phyloP scores from a whole-genome alignment of 2,797 vertebrate species.

The Corythornis leucogaster region DNA sequence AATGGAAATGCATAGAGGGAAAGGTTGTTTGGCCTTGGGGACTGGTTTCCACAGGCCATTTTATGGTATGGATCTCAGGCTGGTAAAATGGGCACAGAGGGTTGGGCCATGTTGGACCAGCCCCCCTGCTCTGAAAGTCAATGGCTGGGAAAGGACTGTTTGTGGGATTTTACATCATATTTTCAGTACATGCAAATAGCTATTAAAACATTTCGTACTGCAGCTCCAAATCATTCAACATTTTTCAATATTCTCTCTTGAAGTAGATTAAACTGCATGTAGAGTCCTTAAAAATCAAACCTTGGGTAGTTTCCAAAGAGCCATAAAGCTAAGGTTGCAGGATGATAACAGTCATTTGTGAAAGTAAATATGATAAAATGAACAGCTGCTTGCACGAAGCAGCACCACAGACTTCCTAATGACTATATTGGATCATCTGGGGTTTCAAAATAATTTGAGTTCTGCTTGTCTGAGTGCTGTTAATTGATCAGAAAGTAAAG shows the following conservation, averaged over 20 bases:
- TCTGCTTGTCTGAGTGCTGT: constrained; percentile 63
- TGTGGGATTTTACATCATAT: background rate
- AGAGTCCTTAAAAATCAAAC: constrained; percentile 64
- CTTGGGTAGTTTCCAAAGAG: constrained; percentile 61
- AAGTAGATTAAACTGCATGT: constrained; percentile 40
- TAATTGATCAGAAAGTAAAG: constrained; percentile 78
- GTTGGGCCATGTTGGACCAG: background rate
- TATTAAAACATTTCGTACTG: constrained; percentile 38
- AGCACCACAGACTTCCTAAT: constrained; percentile 63
- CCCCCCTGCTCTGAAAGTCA: background rate
- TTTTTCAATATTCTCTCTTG: constrained; percentile 42
- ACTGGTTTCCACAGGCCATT: background rate
- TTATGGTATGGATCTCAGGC: background rate
- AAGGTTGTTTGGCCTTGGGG: background rate
- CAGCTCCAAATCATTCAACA: constrained; percentile 53
- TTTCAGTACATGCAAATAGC: constrained; percentile 61
- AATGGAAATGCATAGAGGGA: accelerated
- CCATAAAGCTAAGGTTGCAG: constrained; percentile 67
- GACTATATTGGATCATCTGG: constrained; percentile 48
- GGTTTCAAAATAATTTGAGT: constrained; percentile 67
- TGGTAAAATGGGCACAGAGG: background rate
- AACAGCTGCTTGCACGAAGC: constrained; percentile 61
- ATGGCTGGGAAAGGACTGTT: background rate
- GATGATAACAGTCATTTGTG: constrained; percentile 73
- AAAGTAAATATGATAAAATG: constrained; percentile 74